phyloP scores from a whole-genome alignment of 2,113 vertebrate genomes.

The Eretmochelys imbricata region DNA sequence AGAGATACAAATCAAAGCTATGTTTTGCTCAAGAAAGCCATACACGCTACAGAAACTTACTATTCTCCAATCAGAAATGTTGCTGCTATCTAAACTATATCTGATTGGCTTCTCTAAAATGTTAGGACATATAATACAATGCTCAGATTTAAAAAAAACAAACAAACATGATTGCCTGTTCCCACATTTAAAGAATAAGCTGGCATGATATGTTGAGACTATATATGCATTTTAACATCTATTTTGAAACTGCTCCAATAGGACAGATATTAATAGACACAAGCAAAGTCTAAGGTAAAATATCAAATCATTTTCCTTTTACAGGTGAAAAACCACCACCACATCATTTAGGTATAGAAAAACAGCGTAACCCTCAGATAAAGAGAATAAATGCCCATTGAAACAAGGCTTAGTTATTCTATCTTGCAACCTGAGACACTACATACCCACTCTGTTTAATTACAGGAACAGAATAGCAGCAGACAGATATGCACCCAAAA shows the following conservation, averaged over 20 bases:
- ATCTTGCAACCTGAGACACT: constrained; percentile 70
- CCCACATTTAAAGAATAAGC: constrained; percentile 61
- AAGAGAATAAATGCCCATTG: constrained; percentile 65
- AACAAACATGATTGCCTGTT: constrained; percentile 54
- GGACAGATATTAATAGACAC: constrained; percentile 76
- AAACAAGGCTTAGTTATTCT: constrained; percentile 73
- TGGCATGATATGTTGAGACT: constrained; percentile 58
- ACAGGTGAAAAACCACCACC: constrained; percentile 62
- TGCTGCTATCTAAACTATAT: constrained; percentile 74
- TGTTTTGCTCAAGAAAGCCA: constrained; percentile 20
- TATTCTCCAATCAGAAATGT: constrained; percentile 84
- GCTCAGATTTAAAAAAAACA: constrained; percentile 48
- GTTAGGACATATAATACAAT: constrained; percentile 65
- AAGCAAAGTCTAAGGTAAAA: constrained; percentile 59
- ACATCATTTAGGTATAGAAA: constrained; percentile 69
- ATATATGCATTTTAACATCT: constrained; percentile 60
- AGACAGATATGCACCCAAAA: constrained; percentile 74
- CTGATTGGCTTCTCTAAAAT: constrained; percentile 81
- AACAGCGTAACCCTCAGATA: constrained; percentile 57
- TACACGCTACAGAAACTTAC: constrained; percentile 70
- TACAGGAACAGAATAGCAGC: constrained; percentile 71
- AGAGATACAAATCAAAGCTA: constrained; percentile 19
- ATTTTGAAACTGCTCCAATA: constrained; percentile 71
- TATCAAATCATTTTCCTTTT: constrained; percentile 60
- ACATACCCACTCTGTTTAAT: constrained; percentile 73